phyloP scores from a whole-genome alignment of 2,797 vertebrate species.

The Danio aesculapii region DNA sequence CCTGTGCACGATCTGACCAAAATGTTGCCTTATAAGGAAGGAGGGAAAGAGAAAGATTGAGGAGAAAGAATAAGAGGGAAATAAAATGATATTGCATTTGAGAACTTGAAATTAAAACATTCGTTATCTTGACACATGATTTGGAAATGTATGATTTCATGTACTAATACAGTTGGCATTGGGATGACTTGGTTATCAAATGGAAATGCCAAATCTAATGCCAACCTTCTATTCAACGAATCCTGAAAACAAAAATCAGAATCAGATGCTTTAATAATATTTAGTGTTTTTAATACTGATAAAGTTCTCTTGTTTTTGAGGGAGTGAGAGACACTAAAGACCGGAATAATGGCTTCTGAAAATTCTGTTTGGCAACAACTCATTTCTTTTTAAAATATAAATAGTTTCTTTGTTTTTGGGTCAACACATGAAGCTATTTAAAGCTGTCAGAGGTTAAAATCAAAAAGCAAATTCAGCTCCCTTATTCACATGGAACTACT shows the following conservation, averaged over 20 bases:
- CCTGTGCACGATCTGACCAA: constrained; percentile 71
- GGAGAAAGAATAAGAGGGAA: background rate
- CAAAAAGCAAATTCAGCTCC: background rate
- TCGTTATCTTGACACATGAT: too few species aligned
- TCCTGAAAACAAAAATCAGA: too few species aligned
- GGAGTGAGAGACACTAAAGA: background rate
- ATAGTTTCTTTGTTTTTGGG: too few species aligned
- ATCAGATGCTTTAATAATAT: background rate
- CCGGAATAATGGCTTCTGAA: background rate
- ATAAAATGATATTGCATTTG: background rate
- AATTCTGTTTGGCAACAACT: background rate
- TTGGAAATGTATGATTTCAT: background rate
- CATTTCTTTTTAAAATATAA: too few species aligned
- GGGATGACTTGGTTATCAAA: background rate
- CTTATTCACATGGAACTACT: background rate
- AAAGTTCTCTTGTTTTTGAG: background rate
- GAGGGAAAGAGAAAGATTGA: constrained; percentile 33
- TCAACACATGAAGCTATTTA: too few species aligned
- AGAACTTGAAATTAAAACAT: background rate
- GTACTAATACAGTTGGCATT: background rate
- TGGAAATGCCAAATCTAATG: too few species aligned
- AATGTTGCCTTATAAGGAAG: constrained; percentile 82
- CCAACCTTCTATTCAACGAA: background rate
- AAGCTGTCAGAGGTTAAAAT: background rate
- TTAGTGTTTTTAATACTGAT: background rate